Conservation (phyloP, 2,797 vertebrate species). For the Hypotaenidia philippensis region DNA sequence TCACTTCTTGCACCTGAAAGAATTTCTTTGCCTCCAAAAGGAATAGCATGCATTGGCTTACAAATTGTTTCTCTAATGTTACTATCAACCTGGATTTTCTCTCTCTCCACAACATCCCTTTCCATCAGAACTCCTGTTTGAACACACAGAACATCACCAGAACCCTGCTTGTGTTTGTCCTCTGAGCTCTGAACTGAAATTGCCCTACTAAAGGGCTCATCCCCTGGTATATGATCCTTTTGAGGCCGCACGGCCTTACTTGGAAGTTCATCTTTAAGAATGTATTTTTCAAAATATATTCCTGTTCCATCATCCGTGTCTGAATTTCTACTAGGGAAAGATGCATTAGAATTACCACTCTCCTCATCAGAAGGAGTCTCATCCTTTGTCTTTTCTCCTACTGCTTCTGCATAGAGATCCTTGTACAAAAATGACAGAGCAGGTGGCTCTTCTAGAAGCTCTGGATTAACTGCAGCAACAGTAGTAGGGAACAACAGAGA, state of each 20-base stretch:
- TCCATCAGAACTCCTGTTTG: constrained; percentile 42
- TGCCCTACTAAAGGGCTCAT: constrained; percentile 39
- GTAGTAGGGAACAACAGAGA: constrained; percentile 88
- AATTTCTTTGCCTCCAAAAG: constrained; percentile 69
- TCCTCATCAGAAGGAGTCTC: constrained; percentile 87
- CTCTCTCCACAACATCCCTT: background rate
- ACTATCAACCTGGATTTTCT: constrained; percentile 44
- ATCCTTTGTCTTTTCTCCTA: constrained; percentile 84
- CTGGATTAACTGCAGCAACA: constrained; percentile 86
- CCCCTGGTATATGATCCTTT: constrained; percentile 51
- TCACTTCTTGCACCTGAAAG: constrained; percentile 46
- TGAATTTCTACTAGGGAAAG: constrained; percentile 86
- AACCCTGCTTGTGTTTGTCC: background rate
- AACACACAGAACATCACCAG: constrained; percentile 5
- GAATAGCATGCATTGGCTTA: constrained; percentile 72
- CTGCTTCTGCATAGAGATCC: constrained; percentile 91
- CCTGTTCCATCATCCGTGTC: constrained; percentile 88
- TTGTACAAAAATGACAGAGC: constrained; percentile 93
- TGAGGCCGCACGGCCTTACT: constrained; percentile 63
- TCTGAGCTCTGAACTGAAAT: constrained; percentile 23
- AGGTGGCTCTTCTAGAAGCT: constrained; percentile 91
- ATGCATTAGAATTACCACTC: constrained; percentile 85
- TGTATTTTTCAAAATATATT: constrained; percentile 94
- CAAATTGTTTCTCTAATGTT: constrained; percentile 65
- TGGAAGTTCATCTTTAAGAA: constrained; percentile 89